Percentiles rank a stretch among this genome's conserved stretches.
Conservation (phyloP, 2,113 vertebrate genomes). For the Phrynosoma blainvillii region DNA sequence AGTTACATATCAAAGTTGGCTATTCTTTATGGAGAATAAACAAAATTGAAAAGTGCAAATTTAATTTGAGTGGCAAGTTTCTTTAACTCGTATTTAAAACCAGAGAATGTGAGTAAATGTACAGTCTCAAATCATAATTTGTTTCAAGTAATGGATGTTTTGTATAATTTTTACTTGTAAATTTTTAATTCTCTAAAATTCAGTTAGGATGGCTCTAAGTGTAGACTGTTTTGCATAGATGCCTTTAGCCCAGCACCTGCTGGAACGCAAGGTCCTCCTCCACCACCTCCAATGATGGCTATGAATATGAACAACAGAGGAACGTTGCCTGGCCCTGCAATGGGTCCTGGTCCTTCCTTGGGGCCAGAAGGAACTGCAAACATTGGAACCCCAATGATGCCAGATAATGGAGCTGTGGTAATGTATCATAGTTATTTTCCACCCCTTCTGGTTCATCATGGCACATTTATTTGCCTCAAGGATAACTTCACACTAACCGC, state of each 20-base stretch:
- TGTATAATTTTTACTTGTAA: slow-evolving; percentile 69
- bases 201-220: slow-evolving; percentile 85
- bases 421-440: slow-evolving; percentile 82
- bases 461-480: slow-evolving; percentile 66
- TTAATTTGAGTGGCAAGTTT: slow-evolving; percentile 7
- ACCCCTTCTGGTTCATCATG: slow-evolving; percentile 66
- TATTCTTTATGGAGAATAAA: not conserved
- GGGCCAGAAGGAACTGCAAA: slow-evolving; percentile 91
- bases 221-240: slow-evolving; percentile 95
- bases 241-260: slow-evolving; percentile 94
- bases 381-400: slow-evolving; percentile 91
- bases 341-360: slow-evolving; percentile 89
- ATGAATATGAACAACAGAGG: slow-evolving; percentile 94
- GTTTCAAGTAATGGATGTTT: slow-evolving; percentile 62
- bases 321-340: slow-evolving; percentile 85
- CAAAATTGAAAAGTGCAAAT: slow-evolving; percentile 24
- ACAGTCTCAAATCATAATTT: slow-evolving; percentile 75
- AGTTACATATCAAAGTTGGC: not conserved
- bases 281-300: slow-evolving; percentile 97
- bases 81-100: slow-evolving; percentile 56
- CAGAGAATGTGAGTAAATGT: slow-evolving; percentile 65
- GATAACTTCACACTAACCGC: slow-evolving; percentile 79
- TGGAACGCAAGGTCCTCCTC: slow-evolving; percentile 92
- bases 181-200: slow-evolving; percentile 75
- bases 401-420: slow-evolving; percentile 98